Evolutionary conservation across 1,140 invertebrate genomes (phyloP).

Genomic region (Druon quercuslanigerum): DNA sequence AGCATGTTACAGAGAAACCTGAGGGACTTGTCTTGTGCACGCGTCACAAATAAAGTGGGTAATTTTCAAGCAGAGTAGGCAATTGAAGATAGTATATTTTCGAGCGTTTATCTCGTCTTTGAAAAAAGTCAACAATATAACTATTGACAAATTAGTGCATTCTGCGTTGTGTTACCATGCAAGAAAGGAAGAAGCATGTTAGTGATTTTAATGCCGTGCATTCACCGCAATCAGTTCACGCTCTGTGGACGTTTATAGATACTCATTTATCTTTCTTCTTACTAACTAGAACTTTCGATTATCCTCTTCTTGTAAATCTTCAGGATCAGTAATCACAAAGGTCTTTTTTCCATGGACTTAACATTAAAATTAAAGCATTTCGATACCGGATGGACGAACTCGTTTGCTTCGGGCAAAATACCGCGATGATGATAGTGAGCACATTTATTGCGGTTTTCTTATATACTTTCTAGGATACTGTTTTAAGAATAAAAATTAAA

Average conservation of each 20-base stretch:
- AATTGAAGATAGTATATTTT: slow-evolving; percentile 13
- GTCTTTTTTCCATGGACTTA: background rate
- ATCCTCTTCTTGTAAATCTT: background rate
- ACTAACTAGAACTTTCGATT: slow-evolving; percentile 22
- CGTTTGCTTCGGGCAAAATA: background rate
- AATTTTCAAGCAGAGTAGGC: background rate
- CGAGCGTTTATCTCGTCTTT: background rate
- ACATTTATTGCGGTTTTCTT: slow-evolving; percentile 20
- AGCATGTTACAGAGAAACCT: background rate
- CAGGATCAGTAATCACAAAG: background rate
- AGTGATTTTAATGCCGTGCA: slow-evolving; percentile 26
- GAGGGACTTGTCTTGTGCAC: background rate
- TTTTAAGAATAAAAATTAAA: no score
- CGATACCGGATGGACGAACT: background rate
- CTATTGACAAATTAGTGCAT: slow-evolving; percentile 12
- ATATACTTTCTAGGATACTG: background rate
- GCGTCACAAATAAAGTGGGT: background rate
- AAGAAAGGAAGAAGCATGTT: slow-evolving; percentile 22
- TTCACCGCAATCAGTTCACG: slow-evolving; percentile 26
- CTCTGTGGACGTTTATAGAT: slow-evolving; percentile 22
- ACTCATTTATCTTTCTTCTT: slow-evolving; percentile 17
- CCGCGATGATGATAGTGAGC: background rate
- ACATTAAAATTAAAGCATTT: slow-evolving; percentile 18
- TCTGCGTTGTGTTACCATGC: background rate
- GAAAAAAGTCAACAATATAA: background rate